Conservation (phyloP, 2,797 vertebrate genomes). For the Sebastes diaconus region DNA sequence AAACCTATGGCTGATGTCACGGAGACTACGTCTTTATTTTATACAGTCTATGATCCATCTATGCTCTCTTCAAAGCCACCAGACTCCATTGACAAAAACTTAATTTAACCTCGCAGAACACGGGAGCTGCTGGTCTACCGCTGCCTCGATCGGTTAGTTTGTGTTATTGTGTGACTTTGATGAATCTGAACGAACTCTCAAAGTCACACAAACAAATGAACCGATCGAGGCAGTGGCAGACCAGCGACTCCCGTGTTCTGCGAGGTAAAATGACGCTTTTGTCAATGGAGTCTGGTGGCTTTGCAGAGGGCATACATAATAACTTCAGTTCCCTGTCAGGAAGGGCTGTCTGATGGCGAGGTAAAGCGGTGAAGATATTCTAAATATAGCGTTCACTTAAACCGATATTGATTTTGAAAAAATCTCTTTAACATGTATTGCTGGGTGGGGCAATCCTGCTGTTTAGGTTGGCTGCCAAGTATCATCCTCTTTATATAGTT, state of each 20-base stretch:
- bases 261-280: too few species aligned
- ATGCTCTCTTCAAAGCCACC: not conserved
- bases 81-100: not conserved
- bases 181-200: not conserved
- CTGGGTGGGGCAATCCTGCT: not conserved
- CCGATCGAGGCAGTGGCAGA: too few species aligned
- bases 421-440: not conserved
- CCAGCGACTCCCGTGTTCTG: too few species aligned
- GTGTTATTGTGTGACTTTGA: not conserved
- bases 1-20: too few species aligned
- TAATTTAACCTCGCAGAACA: not conserved
- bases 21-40: too few species aligned
- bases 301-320: not conserved
- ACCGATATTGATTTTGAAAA: not conserved
- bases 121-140: not conserved
- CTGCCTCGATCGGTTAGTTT: too few species aligned
- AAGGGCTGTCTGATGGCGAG: not conserved
- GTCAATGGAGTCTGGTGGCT: too few species aligned
- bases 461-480: conserved; percentile 8
- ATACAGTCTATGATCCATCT: not conserved
- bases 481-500: conserved; percentile 17
- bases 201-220: too few species aligned
- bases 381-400: not conserved
- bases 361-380: not conserved
- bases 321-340: not conserved